Evolutionary conservation across 1,140 invertebrate genomes (phyloP).

Genomic region (Caenorhabditis brenneri): DNA sequence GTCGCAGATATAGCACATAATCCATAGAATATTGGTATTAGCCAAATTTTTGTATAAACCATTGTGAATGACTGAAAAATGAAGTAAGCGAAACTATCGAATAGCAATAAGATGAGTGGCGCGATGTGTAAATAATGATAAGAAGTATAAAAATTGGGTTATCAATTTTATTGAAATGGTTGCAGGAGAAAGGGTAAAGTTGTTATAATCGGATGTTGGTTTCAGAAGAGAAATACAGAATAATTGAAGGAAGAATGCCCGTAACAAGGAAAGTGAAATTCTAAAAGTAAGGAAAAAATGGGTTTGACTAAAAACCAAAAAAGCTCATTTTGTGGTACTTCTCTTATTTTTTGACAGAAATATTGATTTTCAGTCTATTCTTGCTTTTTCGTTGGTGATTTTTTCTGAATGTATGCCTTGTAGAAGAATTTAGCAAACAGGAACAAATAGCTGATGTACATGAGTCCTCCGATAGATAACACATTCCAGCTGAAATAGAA

Average conservation of each 20-base stretch:
- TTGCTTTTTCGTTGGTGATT: conserved; percentile 51
- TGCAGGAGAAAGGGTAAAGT: neutral
- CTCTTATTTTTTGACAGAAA: too few relatives aligned
- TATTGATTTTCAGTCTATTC: neutral
- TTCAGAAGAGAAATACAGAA: neutral
- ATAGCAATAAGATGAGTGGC: neutral
- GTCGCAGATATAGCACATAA: conserved; percentile 39
- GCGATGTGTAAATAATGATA: conserved; percentile 11
- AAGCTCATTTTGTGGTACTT: neutral
- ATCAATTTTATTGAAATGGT: conserved; percentile 23
- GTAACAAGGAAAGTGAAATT: neutral
- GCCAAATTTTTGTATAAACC: conserved; percentile 28
- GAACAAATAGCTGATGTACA: conserved; percentile 69
- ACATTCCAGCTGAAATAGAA: conserved; percentile 68
- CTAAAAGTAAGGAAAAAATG: neutral
- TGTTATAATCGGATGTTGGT: too few relatives aligned
- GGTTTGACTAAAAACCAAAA: neutral
- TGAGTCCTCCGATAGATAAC: conserved; percentile 62
- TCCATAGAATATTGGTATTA: conserved; percentile 33
- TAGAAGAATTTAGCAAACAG: conserved; percentile 70
- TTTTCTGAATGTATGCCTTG: conserved; percentile 68
- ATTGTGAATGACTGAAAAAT: neutral
- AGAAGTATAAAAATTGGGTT: neutral
- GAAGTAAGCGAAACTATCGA: neutral
- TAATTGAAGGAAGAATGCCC: neutral